Conservation (phyloP, 1,140 invertebrate genomes). For the Drosophila pachea region DNA sequence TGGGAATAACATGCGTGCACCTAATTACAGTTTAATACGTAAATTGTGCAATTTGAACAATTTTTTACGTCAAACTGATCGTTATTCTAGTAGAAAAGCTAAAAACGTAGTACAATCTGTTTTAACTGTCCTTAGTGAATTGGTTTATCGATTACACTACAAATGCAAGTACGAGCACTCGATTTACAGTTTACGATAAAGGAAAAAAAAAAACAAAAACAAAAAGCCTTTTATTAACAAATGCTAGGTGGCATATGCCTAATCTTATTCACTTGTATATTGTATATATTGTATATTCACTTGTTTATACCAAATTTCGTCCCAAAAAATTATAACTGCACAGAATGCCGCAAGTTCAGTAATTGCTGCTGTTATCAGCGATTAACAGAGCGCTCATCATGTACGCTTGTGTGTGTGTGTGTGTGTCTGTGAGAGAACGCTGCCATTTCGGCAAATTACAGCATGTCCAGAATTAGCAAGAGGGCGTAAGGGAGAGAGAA, state of each 20-base stretch:
- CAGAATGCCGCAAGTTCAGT: slow-evolving; percentile 63
- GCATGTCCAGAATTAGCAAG: background rate
- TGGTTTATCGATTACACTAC: background rate
- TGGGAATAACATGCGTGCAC: slow-evolving; percentile 5
- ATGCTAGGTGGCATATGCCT: slow-evolving; percentile 1
- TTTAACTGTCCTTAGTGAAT: background rate
- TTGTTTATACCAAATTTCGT: background rate
- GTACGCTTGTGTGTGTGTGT: background rate
- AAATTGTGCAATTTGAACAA: no score
- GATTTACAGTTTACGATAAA: slow-evolving; percentile 37
- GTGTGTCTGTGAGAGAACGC: background rate
- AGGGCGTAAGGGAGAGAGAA: background rate
- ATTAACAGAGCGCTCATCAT: slow-evolving; percentile 10
- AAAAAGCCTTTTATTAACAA: slow-evolving; percentile 12
- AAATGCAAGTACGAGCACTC: slow-evolving; percentile 12
- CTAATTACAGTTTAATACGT: slow-evolving; percentile 11
- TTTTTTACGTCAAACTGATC: background rate
- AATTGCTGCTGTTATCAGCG: slow-evolving; percentile 33
- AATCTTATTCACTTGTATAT: background rate
- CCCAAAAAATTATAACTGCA: slow-evolving; percentile 6
- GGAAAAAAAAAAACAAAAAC: no score
- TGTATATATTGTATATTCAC: background rate
- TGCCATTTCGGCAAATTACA: slow-evolving; percentile 26
- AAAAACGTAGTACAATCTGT: background rate
- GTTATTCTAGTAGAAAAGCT: background rate